phyloP scores from a whole-genome alignment of 1,140 invertebrate species.

The Pachypeltis micranthus region DNA sequence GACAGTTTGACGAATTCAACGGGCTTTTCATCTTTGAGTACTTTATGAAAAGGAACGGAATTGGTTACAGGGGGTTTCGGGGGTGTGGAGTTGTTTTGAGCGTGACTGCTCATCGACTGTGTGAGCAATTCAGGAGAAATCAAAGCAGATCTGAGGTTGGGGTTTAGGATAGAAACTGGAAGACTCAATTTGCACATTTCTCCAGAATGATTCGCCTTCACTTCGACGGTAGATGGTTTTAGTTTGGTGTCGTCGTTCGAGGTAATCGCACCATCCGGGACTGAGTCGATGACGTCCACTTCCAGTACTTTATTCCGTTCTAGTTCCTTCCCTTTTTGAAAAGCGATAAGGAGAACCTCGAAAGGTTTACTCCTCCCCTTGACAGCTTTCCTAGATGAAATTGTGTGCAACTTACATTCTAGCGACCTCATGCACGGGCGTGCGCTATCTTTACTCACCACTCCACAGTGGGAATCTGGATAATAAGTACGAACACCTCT shows the following conservation, averaged over 20 bases:
- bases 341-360: background rate
- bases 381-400: background rate
- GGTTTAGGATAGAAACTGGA: background rate
- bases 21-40: background rate
- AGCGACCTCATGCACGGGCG: background rate
- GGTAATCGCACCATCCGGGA: too few species aligned
- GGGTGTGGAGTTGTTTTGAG: background rate
- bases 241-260: too few species aligned
- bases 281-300: background rate
- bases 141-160: background rate
- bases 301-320: background rate
- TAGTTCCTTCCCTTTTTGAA: background rate
- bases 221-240: too few species aligned
- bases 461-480: background rate
- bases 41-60: background rate
- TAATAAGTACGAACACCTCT: background rate
- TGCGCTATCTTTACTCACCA: background rate
- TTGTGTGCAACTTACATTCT: background rate
- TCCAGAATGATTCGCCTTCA: too few species aligned
- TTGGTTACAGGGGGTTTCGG: background rate
- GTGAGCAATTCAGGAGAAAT: background rate
- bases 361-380: background rate
- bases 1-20: background rate
- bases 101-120: background rate
- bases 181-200: too few species aligned